A percentile compares a stretch with the other conserved stretches of the same genome.
phyloP scores from a whole-genome alignment of 2,113 vertebrate species.

The Oplegnathus fasciatus region DNA sequence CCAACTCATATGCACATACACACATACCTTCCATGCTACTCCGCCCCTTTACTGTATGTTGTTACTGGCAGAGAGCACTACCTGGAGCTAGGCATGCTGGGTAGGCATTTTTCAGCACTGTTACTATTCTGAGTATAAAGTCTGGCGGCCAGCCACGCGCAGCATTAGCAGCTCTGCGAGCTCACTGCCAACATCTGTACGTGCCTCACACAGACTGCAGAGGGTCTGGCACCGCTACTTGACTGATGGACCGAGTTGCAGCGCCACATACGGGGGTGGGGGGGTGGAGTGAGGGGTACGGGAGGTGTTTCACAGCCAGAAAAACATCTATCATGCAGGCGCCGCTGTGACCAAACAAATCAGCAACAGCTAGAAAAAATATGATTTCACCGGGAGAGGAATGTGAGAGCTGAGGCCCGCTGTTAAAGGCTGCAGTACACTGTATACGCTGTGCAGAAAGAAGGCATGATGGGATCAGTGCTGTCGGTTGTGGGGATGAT shows the following conservation, averaged over 20 bases:
- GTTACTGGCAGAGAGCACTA: constrained; percentile 77
- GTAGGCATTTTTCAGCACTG: constrained; percentile 75
- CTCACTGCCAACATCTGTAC: constrained; percentile 72
- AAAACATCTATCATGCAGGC: constrained; percentile 77
- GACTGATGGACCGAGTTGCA: constrained; percentile 21
- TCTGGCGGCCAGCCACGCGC: constrained; percentile 73
- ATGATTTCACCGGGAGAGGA: constrained; percentile 73
- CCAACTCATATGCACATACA: constrained; percentile 36
- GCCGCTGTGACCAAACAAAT: constrained; percentile 79
- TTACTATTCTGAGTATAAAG: constrained; percentile 86
- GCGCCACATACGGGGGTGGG: constrained; percentile 53
- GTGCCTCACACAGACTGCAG: constrained; percentile 46
- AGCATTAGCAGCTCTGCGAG: constrained; percentile 60
- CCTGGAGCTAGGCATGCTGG: constrained; percentile 82
- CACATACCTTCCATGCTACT: constrained; percentile 41
- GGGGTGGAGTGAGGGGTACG: constrained; percentile 9
- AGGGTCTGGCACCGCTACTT: constrained; percentile 53
- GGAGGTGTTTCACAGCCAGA: constrained; percentile 63
- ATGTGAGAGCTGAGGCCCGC: constrained; percentile 58
- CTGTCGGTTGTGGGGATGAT: neutral
- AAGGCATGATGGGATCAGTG: constrained; percentile 35
- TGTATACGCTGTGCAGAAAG: constrained; percentile 11
- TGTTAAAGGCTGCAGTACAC: constrained; percentile 23
- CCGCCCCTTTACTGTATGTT: constrained; percentile 67
- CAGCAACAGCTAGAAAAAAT: constrained; percentile 62